phyloP scores from a whole-genome alignment of 1,140 invertebrate genomes.

The Glossosoma conforme region DNA sequence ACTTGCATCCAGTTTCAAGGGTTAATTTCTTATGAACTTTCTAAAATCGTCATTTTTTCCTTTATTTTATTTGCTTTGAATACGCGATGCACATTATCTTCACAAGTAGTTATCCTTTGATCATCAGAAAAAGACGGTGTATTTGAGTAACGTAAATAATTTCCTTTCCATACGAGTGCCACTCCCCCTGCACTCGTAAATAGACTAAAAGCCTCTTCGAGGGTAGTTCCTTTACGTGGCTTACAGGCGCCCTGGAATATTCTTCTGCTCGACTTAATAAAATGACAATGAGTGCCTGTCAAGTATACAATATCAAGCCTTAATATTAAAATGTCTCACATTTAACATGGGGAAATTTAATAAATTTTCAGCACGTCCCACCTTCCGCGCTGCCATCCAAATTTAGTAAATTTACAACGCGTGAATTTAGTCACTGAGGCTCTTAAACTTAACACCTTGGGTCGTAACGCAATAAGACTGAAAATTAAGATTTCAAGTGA shows the following conservation, averaged over 20 bases:
- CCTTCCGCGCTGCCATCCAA: too few relatives aligned
- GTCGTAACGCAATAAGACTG: too few relatives aligned
- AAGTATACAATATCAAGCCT: slow-evolving; percentile 5
- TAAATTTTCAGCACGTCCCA: slow-evolving; percentile 12
- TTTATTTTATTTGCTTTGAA: too few relatives aligned
- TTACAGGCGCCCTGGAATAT: too few relatives aligned
- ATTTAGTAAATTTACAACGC: slow-evolving; percentile 14
- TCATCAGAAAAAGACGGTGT: background rate
- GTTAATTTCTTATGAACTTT: too few relatives aligned
- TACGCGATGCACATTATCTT: too few relatives aligned
- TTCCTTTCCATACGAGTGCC: background rate
- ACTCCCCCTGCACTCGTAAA: background rate
- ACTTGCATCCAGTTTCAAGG: too few relatives aligned
- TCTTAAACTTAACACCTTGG: too few relatives aligned
- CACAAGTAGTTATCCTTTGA: slow-evolving; percentile 1
- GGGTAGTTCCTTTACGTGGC: too few relatives aligned
- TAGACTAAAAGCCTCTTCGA: background rate
- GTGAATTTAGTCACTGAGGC: too few relatives aligned
- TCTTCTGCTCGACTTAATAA: slow-evolving; percentile 15
- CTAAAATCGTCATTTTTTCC: too few relatives aligned
- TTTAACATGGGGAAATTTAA: slow-evolving; percentile 13
- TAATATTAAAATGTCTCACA: slow-evolving; percentile 4
- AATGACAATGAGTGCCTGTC: slow-evolving; percentile 14
- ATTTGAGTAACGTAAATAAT: slow-evolving; percentile 8
- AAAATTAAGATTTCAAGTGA: too few relatives aligned